Percentiles rank a stretch among this genome's conserved stretches.
These are phyloP conservation scores for Hippoglossus hippoglossus DNA, from an alignment of 2,797 vertebrate species.

Conservation along the genomic window DNA sequence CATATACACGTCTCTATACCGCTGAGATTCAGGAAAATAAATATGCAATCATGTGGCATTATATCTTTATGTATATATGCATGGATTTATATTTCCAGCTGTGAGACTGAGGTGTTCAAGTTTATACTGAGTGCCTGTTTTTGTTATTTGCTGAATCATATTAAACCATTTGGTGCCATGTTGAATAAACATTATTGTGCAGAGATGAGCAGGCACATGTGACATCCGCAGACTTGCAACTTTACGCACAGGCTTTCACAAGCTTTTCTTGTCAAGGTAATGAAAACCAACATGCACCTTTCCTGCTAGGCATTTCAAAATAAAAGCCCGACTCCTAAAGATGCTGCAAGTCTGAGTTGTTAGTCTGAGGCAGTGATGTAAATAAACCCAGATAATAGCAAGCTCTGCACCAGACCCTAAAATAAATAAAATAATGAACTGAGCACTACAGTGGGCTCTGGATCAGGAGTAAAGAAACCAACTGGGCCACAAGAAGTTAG, in stretches of 20 bases:
- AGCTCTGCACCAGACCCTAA: too few species aligned
- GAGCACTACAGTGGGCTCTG: too few species aligned
- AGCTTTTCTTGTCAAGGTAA: slow-evolving; percentile 23
- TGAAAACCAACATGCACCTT: background rate
- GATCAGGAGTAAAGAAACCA: too few species aligned
- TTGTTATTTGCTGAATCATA: slow-evolving; percentile 11
- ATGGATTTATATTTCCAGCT: background rate
- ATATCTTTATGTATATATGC: slow-evolving; percentile 3
- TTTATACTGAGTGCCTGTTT: background rate
- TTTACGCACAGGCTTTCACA: slow-evolving; percentile 31
- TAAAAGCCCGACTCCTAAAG: slow-evolving; percentile 3
- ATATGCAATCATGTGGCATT: slow-evolving; percentile 30
- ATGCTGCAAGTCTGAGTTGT: background rate
- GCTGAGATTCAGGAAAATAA: slow-evolving; percentile 6
- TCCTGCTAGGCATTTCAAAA: slow-evolving; percentile 30
- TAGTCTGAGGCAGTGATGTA: background rate
- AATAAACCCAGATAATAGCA: too few species aligned
- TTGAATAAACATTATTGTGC: slow-evolving; percentile 12
- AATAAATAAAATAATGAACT: too few species aligned
- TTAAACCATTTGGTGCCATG: slow-evolving; percentile 7
- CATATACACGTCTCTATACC: background rate
- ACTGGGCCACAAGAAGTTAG: too few species aligned
- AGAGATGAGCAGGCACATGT: background rate
- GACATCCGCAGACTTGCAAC: slow-evolving; percentile 22
- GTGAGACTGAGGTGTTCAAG: background rate